A percentile compares a stretch with the other conserved stretches of the same genome.
These are phyloP conservation scores for Typhlichthys subterraneus DNA, from an alignment of 2,797 vertebrate genomes.

Conservation along the genomic window DNA sequence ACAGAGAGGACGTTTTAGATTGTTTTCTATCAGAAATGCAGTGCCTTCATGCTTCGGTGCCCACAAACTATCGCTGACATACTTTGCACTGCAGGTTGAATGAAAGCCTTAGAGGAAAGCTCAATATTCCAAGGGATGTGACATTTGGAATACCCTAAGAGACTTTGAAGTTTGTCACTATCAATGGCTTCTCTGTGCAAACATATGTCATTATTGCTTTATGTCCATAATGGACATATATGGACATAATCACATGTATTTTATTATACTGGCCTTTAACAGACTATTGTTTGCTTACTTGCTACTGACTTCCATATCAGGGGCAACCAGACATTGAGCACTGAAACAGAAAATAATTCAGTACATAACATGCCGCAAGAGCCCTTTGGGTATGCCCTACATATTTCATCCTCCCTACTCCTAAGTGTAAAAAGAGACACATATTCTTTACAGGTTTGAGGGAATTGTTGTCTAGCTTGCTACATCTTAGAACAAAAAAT, in stretches of 20 bases:
- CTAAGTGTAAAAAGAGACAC: slow-evolving; percentile 21
- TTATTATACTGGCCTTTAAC: slow-evolving; percentile 3
- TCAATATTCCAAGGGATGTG: slow-evolving; percentile 34
- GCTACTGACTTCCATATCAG: slow-evolving; percentile 1
- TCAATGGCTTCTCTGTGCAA: slow-evolving; percentile 39
- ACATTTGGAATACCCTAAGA: slow-evolving; percentile 47
- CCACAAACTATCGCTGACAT: slow-evolving; percentile 18
- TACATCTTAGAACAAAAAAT: slow-evolving; percentile 4
- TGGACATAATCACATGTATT: neutral
- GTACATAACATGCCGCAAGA: slow-evolving; percentile 16
- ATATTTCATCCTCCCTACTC: slow-evolving; percentile 20
- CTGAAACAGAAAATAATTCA: slow-evolving; percentile 29
- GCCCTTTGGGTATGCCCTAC: slow-evolving; percentile 40
- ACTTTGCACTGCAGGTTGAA: slow-evolving; percentile 22
- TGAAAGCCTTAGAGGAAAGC: slow-evolving; percentile 13
- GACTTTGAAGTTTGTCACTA: slow-evolving; percentile 25
- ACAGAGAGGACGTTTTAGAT: slow-evolving; percentile 26
- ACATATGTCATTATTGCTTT: slow-evolving; percentile 41
- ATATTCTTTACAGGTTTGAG: slow-evolving; percentile 13
- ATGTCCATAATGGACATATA: neutral
- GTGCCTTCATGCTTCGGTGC: slow-evolving; percentile 1
- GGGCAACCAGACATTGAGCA: slow-evolving; percentile 12
- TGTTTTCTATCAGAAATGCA: slow-evolving; percentile 28
- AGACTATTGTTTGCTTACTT: neutral
- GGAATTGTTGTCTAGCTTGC: slow-evolving; percentile 18